Conservation (phyloP, 2,888 invertebrate genomes). For the Pyrrhia umbra region DNA sequence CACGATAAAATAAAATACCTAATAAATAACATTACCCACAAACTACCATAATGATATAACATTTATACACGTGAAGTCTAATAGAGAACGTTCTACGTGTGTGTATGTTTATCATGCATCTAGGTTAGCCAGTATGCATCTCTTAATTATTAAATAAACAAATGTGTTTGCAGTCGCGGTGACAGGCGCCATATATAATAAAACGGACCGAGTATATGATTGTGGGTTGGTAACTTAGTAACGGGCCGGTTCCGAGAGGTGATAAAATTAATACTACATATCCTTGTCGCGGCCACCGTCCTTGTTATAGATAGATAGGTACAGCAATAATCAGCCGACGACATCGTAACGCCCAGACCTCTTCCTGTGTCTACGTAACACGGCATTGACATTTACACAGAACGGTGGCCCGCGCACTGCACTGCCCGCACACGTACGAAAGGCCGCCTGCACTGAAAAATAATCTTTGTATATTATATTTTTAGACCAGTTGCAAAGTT, state of each 20-base stretch:
- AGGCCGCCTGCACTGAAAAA: constrained; percentile 71
- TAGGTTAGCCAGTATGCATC: constrained; percentile 61
- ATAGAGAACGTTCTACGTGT: constrained; percentile 46
- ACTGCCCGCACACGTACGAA: constrained; percentile 67
- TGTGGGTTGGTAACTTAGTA: constrained; percentile 16
- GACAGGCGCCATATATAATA: constrained; percentile 31
- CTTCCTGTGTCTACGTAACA: constrained; percentile 80
- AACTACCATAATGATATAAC: constrained; percentile 45
- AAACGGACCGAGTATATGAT: background rate
- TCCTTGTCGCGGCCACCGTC: constrained; percentile 66
- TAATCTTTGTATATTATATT: constrained; percentile 58
- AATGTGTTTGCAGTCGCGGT: constrained; percentile 36
- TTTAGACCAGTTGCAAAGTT: constrained; percentile 74
- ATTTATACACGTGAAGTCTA: constrained; percentile 37
- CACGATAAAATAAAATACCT: too few relatives aligned
- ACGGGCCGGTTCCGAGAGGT: constrained; percentile 35
- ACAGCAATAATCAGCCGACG: constrained; percentile 65
- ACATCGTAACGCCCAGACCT: constrained; percentile 73
- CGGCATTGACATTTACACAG: constrained; percentile 86
- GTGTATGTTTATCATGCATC: constrained; percentile 60
- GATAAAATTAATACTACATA: constrained; percentile 55
- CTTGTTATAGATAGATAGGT: constrained; percentile 79
- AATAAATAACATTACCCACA: constrained; percentile 21
- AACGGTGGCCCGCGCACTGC: constrained; percentile 60
- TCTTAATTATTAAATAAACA: constrained; percentile 62